These are phyloP conservation scores for Horisme vitalbata DNA, from an alignment of 2,888 invertebrate genomes.

Conservation along the genomic window DNA sequence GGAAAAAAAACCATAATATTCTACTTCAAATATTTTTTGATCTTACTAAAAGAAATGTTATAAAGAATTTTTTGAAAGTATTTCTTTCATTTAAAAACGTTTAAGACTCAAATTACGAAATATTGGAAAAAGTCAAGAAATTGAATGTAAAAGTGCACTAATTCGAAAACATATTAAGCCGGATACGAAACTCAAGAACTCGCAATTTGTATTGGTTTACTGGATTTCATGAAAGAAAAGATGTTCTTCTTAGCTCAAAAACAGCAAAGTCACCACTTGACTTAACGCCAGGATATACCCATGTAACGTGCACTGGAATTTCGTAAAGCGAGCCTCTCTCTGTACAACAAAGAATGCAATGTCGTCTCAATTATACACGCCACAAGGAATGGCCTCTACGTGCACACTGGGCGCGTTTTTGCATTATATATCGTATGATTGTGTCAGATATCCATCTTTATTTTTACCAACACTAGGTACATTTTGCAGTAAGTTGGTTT, in stretches of 20 bases:
- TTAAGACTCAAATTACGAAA: background rate
- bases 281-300: slow-evolving; percentile 11
- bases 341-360: slow-evolving; percentile 31
- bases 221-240: slow-evolving; percentile 1
- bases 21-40: no score
- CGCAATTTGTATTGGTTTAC: no score
- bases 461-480: slow-evolving; percentile 8
- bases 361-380: slow-evolving; percentile 31
- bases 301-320: slow-evolving; percentile 19
- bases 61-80: no score
- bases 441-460: slow-evolving; percentile 17
- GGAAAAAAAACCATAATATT: no score
- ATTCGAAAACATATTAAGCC: slow-evolving; percentile 8
- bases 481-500: slow-evolving; percentile 5
- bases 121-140: slow-evolving; percentile 8
- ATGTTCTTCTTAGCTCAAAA: slow-evolving; percentile 1
- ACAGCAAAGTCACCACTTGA: slow-evolving; percentile 2
- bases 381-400: slow-evolving; percentile 26
- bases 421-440: slow-evolving; percentile 38
- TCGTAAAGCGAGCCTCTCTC: slow-evolving; percentile 26
- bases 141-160: background rate
- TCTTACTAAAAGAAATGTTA: no score
- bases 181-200: slow-evolving; percentile 13
- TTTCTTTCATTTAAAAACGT: no score
- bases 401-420: slow-evolving; percentile 38